Conservation (phyloP, 2,113 vertebrate genomes). For the Cyanoderma ruficeps region DNA sequence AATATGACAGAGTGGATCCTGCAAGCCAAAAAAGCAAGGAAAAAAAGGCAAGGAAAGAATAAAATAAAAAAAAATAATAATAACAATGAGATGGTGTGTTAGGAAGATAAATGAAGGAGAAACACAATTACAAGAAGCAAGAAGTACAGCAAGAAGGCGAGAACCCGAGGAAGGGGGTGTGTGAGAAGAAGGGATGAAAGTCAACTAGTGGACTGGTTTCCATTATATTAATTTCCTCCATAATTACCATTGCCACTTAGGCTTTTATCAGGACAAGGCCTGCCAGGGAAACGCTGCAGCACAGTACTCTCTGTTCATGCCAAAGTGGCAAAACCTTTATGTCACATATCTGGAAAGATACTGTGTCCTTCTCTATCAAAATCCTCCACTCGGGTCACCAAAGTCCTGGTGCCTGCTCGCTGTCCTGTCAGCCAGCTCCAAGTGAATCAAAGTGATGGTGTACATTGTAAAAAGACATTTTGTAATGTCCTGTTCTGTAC, state of each 20-base stretch:
- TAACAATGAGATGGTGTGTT: background rate
- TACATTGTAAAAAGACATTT: background rate
- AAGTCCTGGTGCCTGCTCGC: background rate
- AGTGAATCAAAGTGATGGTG: background rate
- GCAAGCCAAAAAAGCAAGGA: conserved; percentile 7
- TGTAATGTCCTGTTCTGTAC: background rate
- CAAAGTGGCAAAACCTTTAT: background rate
- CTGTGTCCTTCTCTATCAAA: background rate
- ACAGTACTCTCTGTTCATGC: background rate
- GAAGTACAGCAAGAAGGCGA: background rate
- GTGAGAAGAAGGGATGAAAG: conserved; percentile 9
- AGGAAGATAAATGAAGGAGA: conserved; percentile 31
- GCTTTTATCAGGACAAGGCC: background rate
- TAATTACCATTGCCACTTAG: background rate
- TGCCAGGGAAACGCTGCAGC: background rate
- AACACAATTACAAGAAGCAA: conserved; percentile 1
- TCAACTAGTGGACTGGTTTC: background rate
- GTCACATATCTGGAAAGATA: background rate
- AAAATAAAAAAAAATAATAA: background rate
- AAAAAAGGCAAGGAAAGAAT: background rate
- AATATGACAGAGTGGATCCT: conserved; percentile 13
- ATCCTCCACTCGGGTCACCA: background rate
- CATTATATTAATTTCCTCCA: background rate
- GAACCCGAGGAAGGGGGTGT: background rate
- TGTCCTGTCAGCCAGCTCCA: background rate